Conservation (phyloP, 2,888 invertebrate genomes). For the Lasioglossum oenotherae region DNA sequence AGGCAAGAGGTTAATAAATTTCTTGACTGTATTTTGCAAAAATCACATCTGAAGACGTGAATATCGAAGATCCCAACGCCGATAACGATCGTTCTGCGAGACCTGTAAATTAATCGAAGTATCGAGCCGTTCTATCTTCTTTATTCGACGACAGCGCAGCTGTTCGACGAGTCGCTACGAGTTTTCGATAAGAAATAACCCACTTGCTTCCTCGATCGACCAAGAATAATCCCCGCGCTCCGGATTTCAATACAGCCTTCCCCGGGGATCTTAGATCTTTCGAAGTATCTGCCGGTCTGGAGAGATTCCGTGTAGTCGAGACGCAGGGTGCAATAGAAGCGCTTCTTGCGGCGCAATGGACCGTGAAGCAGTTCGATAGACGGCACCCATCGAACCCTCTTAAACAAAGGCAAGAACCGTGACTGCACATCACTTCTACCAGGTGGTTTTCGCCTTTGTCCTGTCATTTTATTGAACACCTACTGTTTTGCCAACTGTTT, state of each 20-base stretch:
- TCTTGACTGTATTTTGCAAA: background rate
- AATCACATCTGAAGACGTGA: background rate
- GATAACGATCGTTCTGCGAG: background rate
- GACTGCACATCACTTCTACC: slow-evolving; percentile 14
- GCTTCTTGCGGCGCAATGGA: slow-evolving; percentile 37
- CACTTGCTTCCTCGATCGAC: slow-evolving; percentile 9
- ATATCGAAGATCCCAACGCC: background rate
- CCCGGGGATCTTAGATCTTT: background rate
- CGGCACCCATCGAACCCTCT: slow-evolving; percentile 18
- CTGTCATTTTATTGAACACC: slow-evolving; percentile 23
- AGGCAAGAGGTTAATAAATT: too few species aligned
- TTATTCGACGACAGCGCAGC: slow-evolving; percentile 7
- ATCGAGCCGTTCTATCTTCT: background rate
- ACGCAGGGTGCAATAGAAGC: background rate
- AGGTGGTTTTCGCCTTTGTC: slow-evolving; percentile 11
- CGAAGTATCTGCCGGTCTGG: background rate
- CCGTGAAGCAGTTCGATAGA: slow-evolving; percentile 2
- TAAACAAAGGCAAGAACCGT: slow-evolving; percentile 45
- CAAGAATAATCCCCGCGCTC: background rate
- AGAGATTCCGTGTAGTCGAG: slow-evolving; percentile 1
- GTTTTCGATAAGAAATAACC: slow-evolving; percentile 7
- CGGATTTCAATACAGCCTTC: slow-evolving; percentile 28
- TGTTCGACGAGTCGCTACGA: background rate
- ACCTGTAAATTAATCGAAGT: background rate
- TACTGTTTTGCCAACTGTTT: slow-evolving; percentile 13